Base-by-base conservation (phyloP, 2,113 vertebrate genomes). In the Ophthalmolycus amberensis region DNA sequence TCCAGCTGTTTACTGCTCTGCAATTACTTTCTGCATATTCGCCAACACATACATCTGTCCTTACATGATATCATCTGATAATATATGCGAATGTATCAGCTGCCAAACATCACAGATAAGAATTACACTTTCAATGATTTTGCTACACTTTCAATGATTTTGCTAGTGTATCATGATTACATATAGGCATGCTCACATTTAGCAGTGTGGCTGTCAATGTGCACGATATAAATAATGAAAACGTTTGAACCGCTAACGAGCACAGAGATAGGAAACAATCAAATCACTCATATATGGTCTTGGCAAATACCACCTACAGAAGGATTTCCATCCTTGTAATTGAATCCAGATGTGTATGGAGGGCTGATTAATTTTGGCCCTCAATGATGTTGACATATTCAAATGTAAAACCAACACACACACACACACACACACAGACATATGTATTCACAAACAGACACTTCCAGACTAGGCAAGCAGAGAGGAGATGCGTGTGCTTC, bases 331-430 rank as follows among this genome's bases (percentile, higher is more conserved):
- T 75, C 54, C 77, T 67, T 71, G 25, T 78, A 70, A 82, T 3
- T 79, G 46, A 80, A 74, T 75, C 80, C 79, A 77, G 62, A 85
- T 88, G 77, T 70, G 37, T 76, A 48, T 68, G 66, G 73, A 78
- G 25, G 46, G 65, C 71, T 80, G 75, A 71, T 82, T 85, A 48
- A 85, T 87, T 77, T 82, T 60, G 42, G 62, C 58, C 29, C n/a
- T 89, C 54, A 71, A 29, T 80, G 54, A 85, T 70, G 64, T 90
- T 79, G 88, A 85, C 73, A 85, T 25, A 83, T 85, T 56, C n/a
- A 83, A 82, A 75, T 50, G 59, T 76, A 82, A 79, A 32, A 82
- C 72, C 10, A 34, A 65, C 63, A 46, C 10, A 4, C 27, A 20
- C 32, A 27, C 46, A 54, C 73, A 63, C 9, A 58, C 70, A 59